A percentile compares a stretch with the other conserved stretches of the same genome.
These are phyloP conservation scores for Heteronetta atricapilla DNA, from an alignment of 2,113 vertebrate species.

Conservation along the genomic window DNA sequence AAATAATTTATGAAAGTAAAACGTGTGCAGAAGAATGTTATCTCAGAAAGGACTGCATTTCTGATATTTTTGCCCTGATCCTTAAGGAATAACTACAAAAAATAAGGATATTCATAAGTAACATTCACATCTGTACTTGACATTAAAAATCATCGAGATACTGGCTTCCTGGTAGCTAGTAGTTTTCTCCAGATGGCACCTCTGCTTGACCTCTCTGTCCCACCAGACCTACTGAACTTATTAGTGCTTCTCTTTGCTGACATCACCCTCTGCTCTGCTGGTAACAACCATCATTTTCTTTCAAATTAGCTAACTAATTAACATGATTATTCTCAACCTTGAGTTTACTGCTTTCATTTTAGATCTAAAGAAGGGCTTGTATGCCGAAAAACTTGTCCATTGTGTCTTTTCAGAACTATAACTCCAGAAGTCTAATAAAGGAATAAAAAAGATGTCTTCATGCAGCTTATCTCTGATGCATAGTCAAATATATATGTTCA, in stretches of 20 bases:
- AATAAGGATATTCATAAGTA: not conserved
- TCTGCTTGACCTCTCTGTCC: constrained; percentile 1
- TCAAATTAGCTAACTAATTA: not conserved
- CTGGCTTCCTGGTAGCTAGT: not conserved
- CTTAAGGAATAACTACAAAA: not conserved
- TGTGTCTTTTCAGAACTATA: not conserved
- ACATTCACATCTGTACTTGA: not conserved
- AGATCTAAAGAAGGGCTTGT: not conserved
- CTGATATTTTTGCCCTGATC: not conserved
- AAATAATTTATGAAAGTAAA: not conserved
- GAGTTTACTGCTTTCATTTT: not conserved
- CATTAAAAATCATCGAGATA: not conserved
- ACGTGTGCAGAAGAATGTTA: not conserved
- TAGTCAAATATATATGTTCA: not conserved
- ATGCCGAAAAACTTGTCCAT: not conserved
- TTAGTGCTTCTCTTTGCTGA: not conserved
- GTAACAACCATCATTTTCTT: not conserved
- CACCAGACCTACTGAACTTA: not conserved
- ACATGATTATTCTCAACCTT: not conserved
- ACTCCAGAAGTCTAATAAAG: not conserved
- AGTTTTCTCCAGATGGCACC: not conserved
- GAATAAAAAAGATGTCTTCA: not conserved
- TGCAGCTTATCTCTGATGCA: not conserved
- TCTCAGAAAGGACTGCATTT: not conserved
- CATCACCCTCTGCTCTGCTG: not conserved